Base-by-base conservation (phyloP, 2,888 invertebrate species). In the Cantharis lateralis region DNA sequence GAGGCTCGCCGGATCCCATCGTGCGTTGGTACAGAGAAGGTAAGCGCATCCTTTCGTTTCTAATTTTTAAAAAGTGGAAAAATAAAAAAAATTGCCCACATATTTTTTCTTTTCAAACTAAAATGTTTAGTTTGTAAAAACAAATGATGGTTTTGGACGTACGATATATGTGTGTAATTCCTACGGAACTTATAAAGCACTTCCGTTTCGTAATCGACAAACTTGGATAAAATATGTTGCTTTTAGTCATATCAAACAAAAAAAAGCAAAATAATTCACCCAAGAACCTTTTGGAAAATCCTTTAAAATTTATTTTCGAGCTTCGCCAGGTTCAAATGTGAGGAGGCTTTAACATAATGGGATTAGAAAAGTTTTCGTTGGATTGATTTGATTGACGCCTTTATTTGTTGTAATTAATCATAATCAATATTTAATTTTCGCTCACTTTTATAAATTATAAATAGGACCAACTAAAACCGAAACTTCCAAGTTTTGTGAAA, bases 1-100 rank as follows among this genome's bases (percentile, higher is more conserved):
- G 97, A 0, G 97, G 97, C 15, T 97, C 96, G 66, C 97, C 97
- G 0, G 96, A 96, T 88, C 97, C 97, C 5, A 91, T 92, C 83
- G 95, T 96, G 87, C 93, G 94, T 86, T 95, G 95, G 95, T 95
- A 94, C 89, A 92, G 94, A 81, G 94, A 95, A 85, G 89, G 88
- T 88, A 81, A 86, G 87, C 77, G 15, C 70, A 15, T 68, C 32
- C 0, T 32, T 32, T 32, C 32, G 5, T 63, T 63, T 18, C 18
- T 9, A 66, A 66, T 66, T 66, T 66, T n/a, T 20, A 66, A 15
- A 20, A 7, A n/a, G n/a, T 1, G 18, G 5, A 20, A 20, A 24
- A 11, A 66, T 3, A 4, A 63, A 15, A 18, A 63, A 16, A 63
- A 18, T 63, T 5, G 63, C 18, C 1, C 0, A 5, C 64, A 66